These are phyloP conservation scores for Drosophila lini DNA, from an alignment of 1,140 invertebrate species.

Conservation along the genomic window DNA sequence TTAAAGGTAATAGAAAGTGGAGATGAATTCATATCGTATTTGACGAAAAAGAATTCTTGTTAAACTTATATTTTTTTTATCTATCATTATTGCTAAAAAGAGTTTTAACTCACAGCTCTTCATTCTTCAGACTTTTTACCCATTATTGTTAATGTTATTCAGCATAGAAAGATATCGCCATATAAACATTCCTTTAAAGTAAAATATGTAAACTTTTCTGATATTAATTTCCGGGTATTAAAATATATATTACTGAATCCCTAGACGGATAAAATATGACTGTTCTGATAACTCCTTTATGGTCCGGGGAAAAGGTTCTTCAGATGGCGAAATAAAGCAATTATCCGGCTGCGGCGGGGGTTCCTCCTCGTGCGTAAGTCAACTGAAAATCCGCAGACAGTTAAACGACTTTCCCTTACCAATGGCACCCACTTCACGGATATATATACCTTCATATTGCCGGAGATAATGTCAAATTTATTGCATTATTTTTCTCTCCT, in stretches of 20 bases:
- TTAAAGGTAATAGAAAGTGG: background rate
- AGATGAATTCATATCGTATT: background rate
- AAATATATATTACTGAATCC: conserved; percentile 10
- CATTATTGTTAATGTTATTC: no score
- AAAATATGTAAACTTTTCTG: background rate
- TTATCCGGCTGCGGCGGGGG: conserved; percentile 30
- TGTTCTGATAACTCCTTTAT: conserved; percentile 16
- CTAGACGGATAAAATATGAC: conserved; percentile 14
- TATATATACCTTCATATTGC: conserved; percentile 66
- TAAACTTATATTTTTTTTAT: no score
- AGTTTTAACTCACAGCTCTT: no score
- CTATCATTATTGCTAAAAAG: no score
- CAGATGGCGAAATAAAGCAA: conserved; percentile 47
- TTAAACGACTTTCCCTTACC: conserved; percentile 57
- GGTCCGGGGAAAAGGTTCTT: conserved; percentile 12
- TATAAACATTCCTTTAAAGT: background rate
- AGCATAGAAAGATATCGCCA: no score
- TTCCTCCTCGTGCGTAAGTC: conserved; percentile 42
- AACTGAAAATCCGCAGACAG: conserved; percentile 59
- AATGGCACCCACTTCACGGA: conserved; percentile 36
- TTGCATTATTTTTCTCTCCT: conserved; percentile 77
- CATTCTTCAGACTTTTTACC: no score
- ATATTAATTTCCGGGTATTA: conserved; percentile 6
- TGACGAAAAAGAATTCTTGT: no score
- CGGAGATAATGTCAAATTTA: conserved; percentile 81